Evolutionary conservation across 2,888 invertebrate species (phyloP), one percentile per base, ranked within the genome.

Genomic region (Argyra leucocephala): DNA sequence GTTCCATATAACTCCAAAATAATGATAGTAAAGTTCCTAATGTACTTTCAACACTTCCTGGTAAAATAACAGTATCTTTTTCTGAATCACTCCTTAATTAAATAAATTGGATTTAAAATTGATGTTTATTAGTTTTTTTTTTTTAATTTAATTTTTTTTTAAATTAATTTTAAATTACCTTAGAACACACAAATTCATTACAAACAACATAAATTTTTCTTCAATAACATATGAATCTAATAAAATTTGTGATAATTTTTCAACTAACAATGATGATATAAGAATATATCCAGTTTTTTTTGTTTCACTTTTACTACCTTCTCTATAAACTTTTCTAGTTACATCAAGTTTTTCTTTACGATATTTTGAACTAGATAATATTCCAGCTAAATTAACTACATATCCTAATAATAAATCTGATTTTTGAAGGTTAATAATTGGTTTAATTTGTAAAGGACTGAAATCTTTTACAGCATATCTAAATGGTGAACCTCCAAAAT

Each of bases 401-500:
- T 78, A 77, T 22, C 73, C 72, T 37, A 80, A 67, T 2, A 80
- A 65, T 24, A 76, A 62, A 22, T 76, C 76, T 1, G 75, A 72
- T 26, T 76, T 75, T 58, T 74, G 72, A 21, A 79, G n/a, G 48
- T 71, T 71, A 1, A 72, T 67, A 12, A 73, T 68, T 0, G 79
- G 78, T 1, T 83, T 75, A 0, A 78, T 80, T 80, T 91, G 90
- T 0, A 90, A 76, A 0, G 90, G 84, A n/a, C 82, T 79, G 74
- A 82, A 91, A 0, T 86, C 86, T 2, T 83, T 80, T 5, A 90
- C 80, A 0, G 90, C 89, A 75, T 88, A 88, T 61, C 85, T 85
- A 69, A 83, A 76, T 1, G 88, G 88, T 2, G 83, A 83, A 36
- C 84, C 83, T 60, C 93, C 93, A 75, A 92, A 93, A 77, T 92